Evolutionary conservation across 2,888 invertebrate genomes (phyloP), one percentile per base, ranked within the genome.

Genomic region (Polyploca ridens): DNA sequence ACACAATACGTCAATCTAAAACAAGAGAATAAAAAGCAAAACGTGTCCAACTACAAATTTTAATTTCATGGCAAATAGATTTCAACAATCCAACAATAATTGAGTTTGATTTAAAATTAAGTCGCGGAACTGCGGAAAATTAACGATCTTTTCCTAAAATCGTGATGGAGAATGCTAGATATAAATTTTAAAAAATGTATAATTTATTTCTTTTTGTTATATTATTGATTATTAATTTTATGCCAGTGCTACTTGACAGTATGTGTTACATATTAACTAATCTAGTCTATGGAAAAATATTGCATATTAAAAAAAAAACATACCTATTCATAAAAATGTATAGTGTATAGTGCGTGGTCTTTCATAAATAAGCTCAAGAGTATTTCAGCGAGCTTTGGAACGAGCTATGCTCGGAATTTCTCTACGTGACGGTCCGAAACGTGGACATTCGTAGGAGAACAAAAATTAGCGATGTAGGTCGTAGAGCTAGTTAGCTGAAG

Each of bases 1-100:
- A 19, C 54, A 54, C 54, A 19, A 13, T 41, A 16, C 16, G 10
- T 19, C 10, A 49, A 49, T 3, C 7, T 13, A n/a, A 63, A 68
- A 76, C 77, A 78, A 63, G 8, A 35, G 62, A 60, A 41, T 46
- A 5, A 62, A 68, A 69, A 65, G 62, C 46, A 46, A 46, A 46
- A 46, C 46, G 46, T 46, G n/a, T 46, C n/a, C 46, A 64, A 63
- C 33, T 65, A 41, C 68, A 66, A 70, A 79, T 79, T 77, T 78
- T 68, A 89, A 90, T 90, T 90, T 90, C 88, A 90, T 78, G 89
- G 73, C 65, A 63, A 75, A 85, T 89, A 85, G 83, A 79, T 62
- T 68, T 62, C 27, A 41, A 61, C 67, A 73, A 72, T 72, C 66
- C 62, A 69, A 67, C 19, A 64, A 69, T 4, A 68, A 60, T 58